Evolutionary conservation across 2,888 invertebrate species (phyloP).

Genomic region (Lithophane socia): DNA sequence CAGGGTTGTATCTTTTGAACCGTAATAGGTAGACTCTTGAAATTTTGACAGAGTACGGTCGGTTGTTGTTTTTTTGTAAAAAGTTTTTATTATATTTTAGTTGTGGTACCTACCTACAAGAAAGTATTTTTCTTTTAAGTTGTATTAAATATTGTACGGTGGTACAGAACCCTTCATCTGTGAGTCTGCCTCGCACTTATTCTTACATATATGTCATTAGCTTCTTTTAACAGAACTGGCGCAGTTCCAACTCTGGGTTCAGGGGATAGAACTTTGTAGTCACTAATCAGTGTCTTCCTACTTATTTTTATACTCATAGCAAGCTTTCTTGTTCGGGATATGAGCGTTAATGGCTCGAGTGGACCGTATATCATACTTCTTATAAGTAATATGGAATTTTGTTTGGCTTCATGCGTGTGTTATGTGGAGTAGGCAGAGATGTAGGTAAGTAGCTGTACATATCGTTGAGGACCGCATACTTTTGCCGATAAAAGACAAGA

Average conservation of each 20-base stretch:
- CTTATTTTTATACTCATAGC: conserved; percentile 66
- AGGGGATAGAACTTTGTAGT: conserved; percentile 76
- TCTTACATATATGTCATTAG: conserved; percentile 75
- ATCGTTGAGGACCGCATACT: not conserved
- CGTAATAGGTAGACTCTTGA: too few relatives aligned
- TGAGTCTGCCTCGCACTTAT: not conserved
- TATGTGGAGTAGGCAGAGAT: not conserved
- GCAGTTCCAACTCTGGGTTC: conserved; percentile 70
- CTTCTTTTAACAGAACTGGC: conserved; percentile 77
- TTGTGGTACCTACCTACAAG: too few relatives aligned
- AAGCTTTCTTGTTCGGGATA: conserved; percentile 56
- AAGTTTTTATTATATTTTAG: too few relatives aligned
- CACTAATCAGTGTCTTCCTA: conserved; percentile 78
- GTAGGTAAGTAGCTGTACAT: not conserved
- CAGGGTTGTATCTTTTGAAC: too few relatives aligned
- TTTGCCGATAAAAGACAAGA: not conserved
- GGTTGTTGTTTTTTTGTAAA: too few relatives aligned
- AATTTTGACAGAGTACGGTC: too few relatives aligned
- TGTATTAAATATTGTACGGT: too few relatives aligned
- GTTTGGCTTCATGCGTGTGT: conserved; percentile 10
- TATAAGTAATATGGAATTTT: conserved; percentile 27
- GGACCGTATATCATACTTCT: conserved; percentile 60
- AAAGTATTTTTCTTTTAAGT: too few relatives aligned
- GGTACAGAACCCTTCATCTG: too few relatives aligned
- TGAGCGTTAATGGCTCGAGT: conserved; percentile 70